Evolutionary conservation across 2,797 vertebrate species (phyloP).

Genomic region (Onychomys arenicola): DNA sequence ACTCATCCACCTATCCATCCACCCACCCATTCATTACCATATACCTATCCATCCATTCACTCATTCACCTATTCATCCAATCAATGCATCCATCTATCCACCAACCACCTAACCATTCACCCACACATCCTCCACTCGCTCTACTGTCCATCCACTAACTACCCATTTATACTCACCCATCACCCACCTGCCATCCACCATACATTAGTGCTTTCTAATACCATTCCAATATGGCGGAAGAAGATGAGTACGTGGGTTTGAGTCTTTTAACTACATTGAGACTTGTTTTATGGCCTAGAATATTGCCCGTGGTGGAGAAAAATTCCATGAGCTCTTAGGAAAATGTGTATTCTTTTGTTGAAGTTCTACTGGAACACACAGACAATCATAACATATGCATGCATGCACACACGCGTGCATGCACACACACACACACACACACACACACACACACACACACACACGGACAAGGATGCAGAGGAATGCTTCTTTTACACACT

Average conservation of each 20-base stretch:
- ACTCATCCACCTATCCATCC: too few relatives aligned
- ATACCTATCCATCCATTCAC: background rate
- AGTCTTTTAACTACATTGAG: background rate
- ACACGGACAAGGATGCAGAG: background rate
- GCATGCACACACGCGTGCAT: background rate
- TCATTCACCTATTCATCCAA: background rate
- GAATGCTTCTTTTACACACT: too few relatives aligned
- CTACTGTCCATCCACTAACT: background rate
- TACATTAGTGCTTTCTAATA: background rate
- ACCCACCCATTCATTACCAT: background rate
- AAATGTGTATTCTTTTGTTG: background rate
- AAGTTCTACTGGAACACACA: background rate
- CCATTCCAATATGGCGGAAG: background rate
- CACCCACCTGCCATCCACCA: background rate
- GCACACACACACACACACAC: background rate
- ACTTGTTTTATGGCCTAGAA: background rate
- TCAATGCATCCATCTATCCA: background rate
- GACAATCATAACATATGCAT: background rate
- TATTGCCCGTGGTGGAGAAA: background rate
- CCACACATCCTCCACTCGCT: background rate
- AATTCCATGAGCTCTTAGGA: background rate
- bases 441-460: accelerated
- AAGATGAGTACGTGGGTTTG: background rate
- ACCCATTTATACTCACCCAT: background rate
- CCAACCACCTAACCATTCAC: background rate